phyloP scores from a whole-genome alignment of 1,140 invertebrate genomes.

The Anagrus nilaparvatae region DNA sequence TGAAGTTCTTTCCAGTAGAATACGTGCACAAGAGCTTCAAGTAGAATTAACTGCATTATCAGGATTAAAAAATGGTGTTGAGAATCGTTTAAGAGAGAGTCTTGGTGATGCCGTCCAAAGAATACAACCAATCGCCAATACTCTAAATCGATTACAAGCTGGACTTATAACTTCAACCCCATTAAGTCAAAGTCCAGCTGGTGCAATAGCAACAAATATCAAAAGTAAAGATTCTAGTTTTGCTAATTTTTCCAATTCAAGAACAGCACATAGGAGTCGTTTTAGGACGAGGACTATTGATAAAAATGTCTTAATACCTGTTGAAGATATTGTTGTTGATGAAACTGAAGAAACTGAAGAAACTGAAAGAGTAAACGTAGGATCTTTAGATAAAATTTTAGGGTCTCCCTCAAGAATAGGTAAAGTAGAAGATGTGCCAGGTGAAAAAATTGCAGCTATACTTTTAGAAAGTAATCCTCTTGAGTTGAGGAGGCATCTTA shows the following conservation, averaged over 20 bases:
- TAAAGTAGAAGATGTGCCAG: conserved; percentile 42
- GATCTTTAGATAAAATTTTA: conserved; percentile 37
- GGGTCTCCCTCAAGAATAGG: conserved; percentile 33
- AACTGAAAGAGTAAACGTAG: too few relatives aligned
- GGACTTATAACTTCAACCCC: too few relatives aligned
- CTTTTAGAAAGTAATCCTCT: conserved; percentile 68
- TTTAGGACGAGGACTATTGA: conserved; percentile 41
- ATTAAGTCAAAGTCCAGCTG: conserved; percentile 21
- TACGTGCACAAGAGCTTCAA: conserved; percentile 52
- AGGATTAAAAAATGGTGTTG: conserved; percentile 49
- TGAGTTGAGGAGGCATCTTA: conserved; percentile 72
- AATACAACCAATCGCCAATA: conserved; percentile 26
- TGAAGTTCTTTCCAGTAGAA: conserved; percentile 52
- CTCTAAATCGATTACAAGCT: too few relatives aligned
- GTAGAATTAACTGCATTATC: conserved; percentile 49
- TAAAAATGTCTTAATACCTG: conserved; percentile 39
- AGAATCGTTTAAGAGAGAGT: conserved; percentile 50
- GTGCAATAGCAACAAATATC: conserved; percentile 16
- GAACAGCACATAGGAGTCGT: conserved; percentile 32
- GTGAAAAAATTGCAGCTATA: conserved; percentile 69
- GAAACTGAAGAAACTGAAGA: too few relatives aligned
- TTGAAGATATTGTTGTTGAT: too few relatives aligned
- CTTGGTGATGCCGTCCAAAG: conserved; percentile 29
- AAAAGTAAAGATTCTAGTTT: conserved; percentile 34
- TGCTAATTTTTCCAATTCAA: conserved; percentile 12